Conservation (phyloP, 2,888 invertebrate species). For the Troides helena region DNA sequence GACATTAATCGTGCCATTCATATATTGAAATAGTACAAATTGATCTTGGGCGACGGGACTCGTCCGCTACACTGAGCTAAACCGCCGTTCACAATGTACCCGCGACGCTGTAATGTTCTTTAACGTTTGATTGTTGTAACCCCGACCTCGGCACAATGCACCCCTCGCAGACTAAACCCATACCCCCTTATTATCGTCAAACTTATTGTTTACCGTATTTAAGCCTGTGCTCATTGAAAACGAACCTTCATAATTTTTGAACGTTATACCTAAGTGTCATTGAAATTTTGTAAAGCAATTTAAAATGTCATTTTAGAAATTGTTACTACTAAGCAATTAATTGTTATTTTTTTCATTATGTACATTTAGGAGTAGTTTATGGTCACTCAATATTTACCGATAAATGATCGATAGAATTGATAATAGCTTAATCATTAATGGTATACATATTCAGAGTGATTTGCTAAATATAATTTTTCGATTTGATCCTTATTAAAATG, state of each 20-base stretch:
- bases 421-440: too few species aligned
- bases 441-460: slow-evolving; percentile 22
- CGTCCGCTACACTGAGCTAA: slow-evolving; percentile 62
- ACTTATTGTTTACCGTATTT: slow-evolving; percentile 75
- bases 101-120: slow-evolving; percentile 54
- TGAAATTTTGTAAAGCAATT: slow-evolving; percentile 24
- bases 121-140: slow-evolving; percentile 58
- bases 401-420: too few species aligned
- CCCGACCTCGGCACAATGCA: slow-evolving; percentile 52
- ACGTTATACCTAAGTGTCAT: slow-evolving; percentile 13
- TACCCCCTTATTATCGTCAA: slow-evolving; percentile 67
- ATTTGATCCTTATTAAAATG: slow-evolving; percentile 10
- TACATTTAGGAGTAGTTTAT: not conserved
- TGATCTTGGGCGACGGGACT: slow-evolving; percentile 59
- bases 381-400: not conserved
- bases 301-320: slow-evolving; percentile 13
- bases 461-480: not conserved
- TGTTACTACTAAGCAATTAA: not conserved
- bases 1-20: slow-evolving; percentile 53
- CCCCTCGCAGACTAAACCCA: slow-evolving; percentile 53
- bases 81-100: slow-evolving; percentile 59
- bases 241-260: slow-evolving; percentile 30
- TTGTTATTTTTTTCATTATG: not conserved
- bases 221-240: slow-evolving; percentile 45
- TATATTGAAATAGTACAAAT: slow-evolving; percentile 60